These are phyloP conservation scores for Centrocercus urophasianus DNA, from an alignment of 2,113 vertebrate genomes.

Conservation along the genomic window DNA sequence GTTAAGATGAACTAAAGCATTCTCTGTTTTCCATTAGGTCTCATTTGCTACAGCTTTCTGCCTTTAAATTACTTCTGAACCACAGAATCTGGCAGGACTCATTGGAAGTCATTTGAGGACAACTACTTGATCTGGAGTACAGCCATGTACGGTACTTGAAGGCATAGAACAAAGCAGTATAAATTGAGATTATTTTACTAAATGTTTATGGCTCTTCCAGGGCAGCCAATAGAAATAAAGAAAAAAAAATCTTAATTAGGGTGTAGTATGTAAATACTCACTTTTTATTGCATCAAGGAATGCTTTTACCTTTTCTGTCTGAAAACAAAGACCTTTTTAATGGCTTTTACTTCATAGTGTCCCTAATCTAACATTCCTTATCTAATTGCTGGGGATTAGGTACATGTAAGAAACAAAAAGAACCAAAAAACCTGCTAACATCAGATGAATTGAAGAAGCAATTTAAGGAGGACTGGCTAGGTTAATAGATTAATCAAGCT, in stretches of 20 bases:
- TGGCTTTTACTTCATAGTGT: constrained; percentile 29
- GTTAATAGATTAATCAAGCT: neutral
- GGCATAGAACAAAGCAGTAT: constrained; percentile 79
- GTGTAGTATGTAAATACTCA: constrained; percentile 65
- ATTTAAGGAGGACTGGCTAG: constrained; percentile 50
- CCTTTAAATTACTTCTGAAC: constrained; percentile 87
- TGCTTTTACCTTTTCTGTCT: constrained; percentile 64
- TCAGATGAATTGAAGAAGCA: neutral
- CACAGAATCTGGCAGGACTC: constrained; percentile 81
- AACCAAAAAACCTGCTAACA: neutral
- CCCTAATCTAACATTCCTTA: constrained; percentile 55
- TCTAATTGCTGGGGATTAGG: constrained; percentile 59
- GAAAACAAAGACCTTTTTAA: constrained; percentile 58
- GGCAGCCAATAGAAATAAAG: constrained; percentile 69
- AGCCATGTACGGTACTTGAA: constrained; percentile 85
- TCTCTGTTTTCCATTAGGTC: constrained; percentile 84
- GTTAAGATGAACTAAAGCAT: constrained; percentile 73
- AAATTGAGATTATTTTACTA: constrained; percentile 81
- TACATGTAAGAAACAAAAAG: neutral
- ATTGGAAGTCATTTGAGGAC: constrained; percentile 85
- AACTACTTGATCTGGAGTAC: constrained; percentile 83
- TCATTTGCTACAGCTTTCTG: constrained; percentile 86
- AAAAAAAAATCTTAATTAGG: constrained; percentile 59
- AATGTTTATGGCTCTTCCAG: constrained; percentile 75
- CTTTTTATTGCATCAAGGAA: constrained; percentile 67